phyloP scores from a whole-genome alignment of 2,888 invertebrate species.

The Xestia rhomboidea region DNA sequence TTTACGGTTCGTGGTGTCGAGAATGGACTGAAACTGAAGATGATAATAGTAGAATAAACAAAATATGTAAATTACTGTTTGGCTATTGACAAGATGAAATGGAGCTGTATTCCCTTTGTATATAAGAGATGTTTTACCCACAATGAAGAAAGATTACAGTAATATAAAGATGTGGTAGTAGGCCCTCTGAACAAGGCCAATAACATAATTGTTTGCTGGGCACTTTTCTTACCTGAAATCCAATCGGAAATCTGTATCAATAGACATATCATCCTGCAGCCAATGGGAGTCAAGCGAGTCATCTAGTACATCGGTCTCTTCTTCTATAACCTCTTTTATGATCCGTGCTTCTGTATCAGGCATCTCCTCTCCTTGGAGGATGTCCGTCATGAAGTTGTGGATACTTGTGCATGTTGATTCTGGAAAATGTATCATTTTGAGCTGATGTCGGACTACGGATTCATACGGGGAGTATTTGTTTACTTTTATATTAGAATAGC shows the following conservation, averaged over 20 bases:
- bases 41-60: background rate
- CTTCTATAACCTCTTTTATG: constrained; percentile 84
- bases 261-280: constrained; percentile 84
- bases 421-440: constrained; percentile 63
- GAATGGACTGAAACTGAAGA: constrained; percentile 81
- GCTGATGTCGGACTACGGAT: no score
- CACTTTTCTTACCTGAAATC: constrained; percentile 78
- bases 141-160: background rate
- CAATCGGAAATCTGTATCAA: constrained; percentile 79
- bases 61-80: background rate
- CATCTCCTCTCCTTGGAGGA: constrained; percentile 82
- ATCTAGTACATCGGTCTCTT: constrained; percentile 85
- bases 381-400: constrained; percentile 86
- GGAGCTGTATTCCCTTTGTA: no score
- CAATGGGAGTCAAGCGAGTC: constrained; percentile 86
- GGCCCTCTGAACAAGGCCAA: background rate
- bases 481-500: no score
- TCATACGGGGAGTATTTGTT: no score
- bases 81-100: background rate
- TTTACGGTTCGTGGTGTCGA: constrained; percentile 77
- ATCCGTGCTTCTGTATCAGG: constrained; percentile 83
- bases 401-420: constrained; percentile 87
- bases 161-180: background rate
- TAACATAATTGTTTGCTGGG: background rate
- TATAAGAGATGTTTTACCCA: background rate